Evolutionary conservation across 2,888 invertebrate genomes (phyloP).

Genomic region (Loripinus fragilis): DNA sequence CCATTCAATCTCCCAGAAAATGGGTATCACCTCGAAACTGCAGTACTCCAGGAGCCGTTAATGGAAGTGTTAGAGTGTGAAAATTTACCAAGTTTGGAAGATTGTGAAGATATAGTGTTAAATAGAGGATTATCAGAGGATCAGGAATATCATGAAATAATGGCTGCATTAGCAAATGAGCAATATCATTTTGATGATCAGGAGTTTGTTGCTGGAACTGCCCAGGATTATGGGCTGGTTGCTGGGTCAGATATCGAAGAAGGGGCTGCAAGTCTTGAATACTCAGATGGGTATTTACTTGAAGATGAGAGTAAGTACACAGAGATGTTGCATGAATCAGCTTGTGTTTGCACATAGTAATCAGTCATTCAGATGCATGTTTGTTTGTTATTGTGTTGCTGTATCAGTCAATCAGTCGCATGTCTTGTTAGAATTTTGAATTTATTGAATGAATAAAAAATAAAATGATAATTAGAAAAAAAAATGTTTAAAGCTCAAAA

Average conservation of each 20-base stretch:
- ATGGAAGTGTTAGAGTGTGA: slow-evolving; percentile 1
- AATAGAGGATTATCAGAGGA: slow-evolving; percentile 54
- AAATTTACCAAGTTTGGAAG: slow-evolving; percentile 3
- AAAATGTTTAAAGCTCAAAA: too few species aligned
- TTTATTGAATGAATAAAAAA: too few species aligned
- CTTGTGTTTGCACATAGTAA: too few species aligned
- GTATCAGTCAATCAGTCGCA: too few species aligned
- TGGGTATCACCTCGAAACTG: not conserved
- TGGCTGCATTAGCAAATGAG: slow-evolving; percentile 28
- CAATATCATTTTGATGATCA: slow-evolving; percentile 31
- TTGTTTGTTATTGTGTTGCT: too few species aligned
- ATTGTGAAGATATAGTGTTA: slow-evolving; percentile 31
- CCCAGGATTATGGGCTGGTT: slow-evolving; percentile 40
- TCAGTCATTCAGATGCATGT: too few species aligned
- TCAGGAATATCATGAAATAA: slow-evolving; percentile 53
- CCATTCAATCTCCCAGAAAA: not conserved
- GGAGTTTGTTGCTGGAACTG: slow-evolving; percentile 26
- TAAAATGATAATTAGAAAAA: too few species aligned
- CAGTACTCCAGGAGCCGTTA: not conserved
- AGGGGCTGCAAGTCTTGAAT: slow-evolving; percentile 19
- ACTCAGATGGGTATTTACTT: not conserved
- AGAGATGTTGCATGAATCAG: not conserved
- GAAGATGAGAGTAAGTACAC: slow-evolving; percentile 6
- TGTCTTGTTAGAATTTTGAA: too few species aligned
- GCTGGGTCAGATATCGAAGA: slow-evolving; percentile 57